These are phyloP conservation scores for Paragorgia papillata DNA, from an alignment of 92 coral and sea anemone species.

Conservation along the genomic window DNA sequence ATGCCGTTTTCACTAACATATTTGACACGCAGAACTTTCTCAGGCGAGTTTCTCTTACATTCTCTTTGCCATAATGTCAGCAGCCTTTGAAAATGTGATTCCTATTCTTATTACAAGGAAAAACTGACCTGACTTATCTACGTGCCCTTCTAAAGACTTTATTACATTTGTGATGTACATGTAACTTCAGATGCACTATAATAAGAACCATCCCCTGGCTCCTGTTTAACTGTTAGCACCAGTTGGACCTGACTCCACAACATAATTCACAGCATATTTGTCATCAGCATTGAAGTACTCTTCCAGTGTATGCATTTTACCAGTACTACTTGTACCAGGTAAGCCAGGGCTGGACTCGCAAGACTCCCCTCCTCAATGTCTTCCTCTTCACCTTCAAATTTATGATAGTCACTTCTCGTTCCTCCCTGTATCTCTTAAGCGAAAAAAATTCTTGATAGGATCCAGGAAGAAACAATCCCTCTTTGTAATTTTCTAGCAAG, in stretches of 20 bases:
- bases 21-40: too few relatives aligned
- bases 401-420: conserved; percentile 50
- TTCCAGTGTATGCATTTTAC: not conserved
- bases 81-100: conserved; percentile 58
- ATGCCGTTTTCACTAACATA: too few relatives aligned
- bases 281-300: not conserved
- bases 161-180: conserved; percentile 53
- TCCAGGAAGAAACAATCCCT: conserved; percentile 58
- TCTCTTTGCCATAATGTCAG: conserved; percentile 59
- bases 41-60: conserved; percentile 39
- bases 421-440: conserved; percentile 50
- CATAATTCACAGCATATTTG: not conserved
- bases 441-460: conserved; percentile 24
- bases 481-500: conserved; percentile 48
- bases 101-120: conserved; percentile 53
- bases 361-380: conserved; percentile 25
- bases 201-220: not conserved
- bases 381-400: conserved; percentile 24
- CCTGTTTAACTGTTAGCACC: conserved; percentile 3
- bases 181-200: not conserved
- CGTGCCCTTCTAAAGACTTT: conserved; percentile 47
- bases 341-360: not conserved
- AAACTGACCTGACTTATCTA: conserved; percentile 52
- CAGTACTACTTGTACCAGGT: not conserved
- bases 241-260: not conserved